Conservation (phyloP, 2,888 invertebrate species). For the Linnaemya vulpina region DNA sequence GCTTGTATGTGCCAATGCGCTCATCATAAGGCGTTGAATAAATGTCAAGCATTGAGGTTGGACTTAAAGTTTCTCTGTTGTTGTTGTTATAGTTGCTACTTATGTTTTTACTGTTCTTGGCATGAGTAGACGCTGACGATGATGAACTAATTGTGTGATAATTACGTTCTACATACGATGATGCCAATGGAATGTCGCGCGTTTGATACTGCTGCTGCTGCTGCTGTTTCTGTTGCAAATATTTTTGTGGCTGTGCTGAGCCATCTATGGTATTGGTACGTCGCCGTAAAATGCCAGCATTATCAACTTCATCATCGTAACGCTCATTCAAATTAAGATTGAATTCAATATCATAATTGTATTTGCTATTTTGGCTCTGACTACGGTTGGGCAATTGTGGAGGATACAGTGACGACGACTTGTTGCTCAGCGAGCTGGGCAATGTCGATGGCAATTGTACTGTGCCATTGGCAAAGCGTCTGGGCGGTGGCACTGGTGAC, state of each 20-base stretch:
- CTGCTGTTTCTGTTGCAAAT: slow-evolving; percentile 56
- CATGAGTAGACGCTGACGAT: slow-evolving; percentile 67
- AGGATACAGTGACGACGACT: slow-evolving; percentile 57
- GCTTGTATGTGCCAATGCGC: slow-evolving; percentile 44
- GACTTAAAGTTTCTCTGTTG: slow-evolving; percentile 73
- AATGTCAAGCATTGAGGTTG: slow-evolving; percentile 68
- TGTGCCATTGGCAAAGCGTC: slow-evolving; percentile 65
- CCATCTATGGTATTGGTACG: slow-evolving; percentile 75
- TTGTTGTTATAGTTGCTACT: slow-evolving; percentile 52
- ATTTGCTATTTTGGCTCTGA: slow-evolving; percentile 74
- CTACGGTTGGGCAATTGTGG: slow-evolving; percentile 67
- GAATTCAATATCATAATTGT: slow-evolving; percentile 80
- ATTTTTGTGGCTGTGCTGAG: slow-evolving; percentile 68
- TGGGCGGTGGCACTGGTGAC: slow-evolving; percentile 63
- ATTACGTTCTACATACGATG: slow-evolving; percentile 80
- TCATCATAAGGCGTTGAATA: slow-evolving; percentile 70
- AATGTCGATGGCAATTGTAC: slow-evolving; percentile 70
- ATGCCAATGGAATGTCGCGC: slow-evolving; percentile 77
- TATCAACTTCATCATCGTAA: slow-evolving; percentile 56
- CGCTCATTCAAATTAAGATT: slow-evolving; percentile 78
- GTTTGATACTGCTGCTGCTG: slow-evolving; percentile 73
- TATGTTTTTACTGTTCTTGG: slow-evolving; percentile 64
- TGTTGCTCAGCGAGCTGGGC: slow-evolving; percentile 74
- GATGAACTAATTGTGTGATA: slow-evolving; percentile 82
- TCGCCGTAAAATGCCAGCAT: slow-evolving; percentile 64